Evolutionary conservation across 2,888 invertebrate species (phyloP).

Genomic region (Odontocerum albicorne): DNA sequence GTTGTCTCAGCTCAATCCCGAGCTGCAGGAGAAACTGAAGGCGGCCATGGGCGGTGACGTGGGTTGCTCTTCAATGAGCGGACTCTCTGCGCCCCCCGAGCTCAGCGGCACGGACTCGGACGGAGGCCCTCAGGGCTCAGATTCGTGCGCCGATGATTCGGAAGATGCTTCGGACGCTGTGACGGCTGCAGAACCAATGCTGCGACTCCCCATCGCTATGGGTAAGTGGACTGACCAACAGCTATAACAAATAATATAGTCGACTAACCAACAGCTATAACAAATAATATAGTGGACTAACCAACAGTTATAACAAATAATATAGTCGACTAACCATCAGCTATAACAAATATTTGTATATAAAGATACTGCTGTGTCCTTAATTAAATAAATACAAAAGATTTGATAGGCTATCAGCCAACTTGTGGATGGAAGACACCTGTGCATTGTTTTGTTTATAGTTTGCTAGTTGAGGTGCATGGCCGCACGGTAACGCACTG

Average conservation of each 20-base stretch:
- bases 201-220: constrained; percentile 47
- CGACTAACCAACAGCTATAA: background rate
- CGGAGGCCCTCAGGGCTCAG: constrained; percentile 40
- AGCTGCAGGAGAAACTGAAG: constrained; percentile 51
- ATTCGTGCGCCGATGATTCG: constrained; percentile 53
- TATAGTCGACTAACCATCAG: too few relatives aligned
- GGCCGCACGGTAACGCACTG: too few relatives aligned
- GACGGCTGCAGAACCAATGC: constrained; percentile 40
- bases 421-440: too few relatives aligned
- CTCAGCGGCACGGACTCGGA: constrained; percentile 39
- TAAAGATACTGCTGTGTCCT: too few relatives aligned
- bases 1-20: constrained; percentile 35
- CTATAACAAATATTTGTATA: too few relatives aligned
- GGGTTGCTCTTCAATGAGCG: constrained; percentile 50
- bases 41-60: constrained; percentile 50
- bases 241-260: constrained; percentile 23
- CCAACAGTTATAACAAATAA: too few relatives aligned
- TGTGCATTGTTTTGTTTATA: too few relatives aligned
- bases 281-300: too few relatives aligned
- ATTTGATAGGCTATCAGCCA: too few relatives aligned
- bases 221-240: constrained; percentile 39
- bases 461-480: too few relatives aligned
- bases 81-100: constrained; percentile 35
- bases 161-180: constrained; percentile 39
- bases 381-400: too few relatives aligned